phyloP scores from a whole-genome alignment of 2,888 invertebrate species.

The Baronia brevicornis region DNA sequence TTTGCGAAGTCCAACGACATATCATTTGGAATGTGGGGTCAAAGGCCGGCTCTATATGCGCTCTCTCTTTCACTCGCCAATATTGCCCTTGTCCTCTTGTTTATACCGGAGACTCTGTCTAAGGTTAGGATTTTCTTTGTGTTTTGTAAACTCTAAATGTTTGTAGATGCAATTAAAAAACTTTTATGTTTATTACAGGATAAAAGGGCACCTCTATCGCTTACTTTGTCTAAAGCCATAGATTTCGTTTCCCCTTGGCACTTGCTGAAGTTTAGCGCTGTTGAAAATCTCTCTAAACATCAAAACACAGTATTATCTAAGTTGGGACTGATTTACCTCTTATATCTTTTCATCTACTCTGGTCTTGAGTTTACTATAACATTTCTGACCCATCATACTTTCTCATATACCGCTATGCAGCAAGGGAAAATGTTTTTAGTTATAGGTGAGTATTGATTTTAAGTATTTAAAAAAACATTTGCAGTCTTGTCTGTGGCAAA shows the following conservation, averaged over 20 bases:
- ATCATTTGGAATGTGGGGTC: constrained; percentile 81
- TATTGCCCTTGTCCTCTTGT: constrained; percentile 81
- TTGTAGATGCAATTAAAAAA: constrained; percentile 5
- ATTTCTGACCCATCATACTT: constrained; percentile 94
- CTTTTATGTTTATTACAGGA: constrained; percentile 62
- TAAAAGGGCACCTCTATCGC: constrained; percentile 81
- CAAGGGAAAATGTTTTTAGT: constrained; percentile 98
- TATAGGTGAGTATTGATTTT: constrained; percentile 87
- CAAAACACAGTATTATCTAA: constrained; percentile 79
- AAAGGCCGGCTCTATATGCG: constrained; percentile 87
- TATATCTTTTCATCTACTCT: constrained; percentile 95
- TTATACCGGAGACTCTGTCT: constrained; percentile 90
- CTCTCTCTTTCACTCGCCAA: constrained; percentile 84
- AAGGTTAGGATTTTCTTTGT: constrained; percentile 57
- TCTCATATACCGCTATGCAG: constrained; percentile 94
- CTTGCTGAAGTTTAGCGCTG: constrained; percentile 78
- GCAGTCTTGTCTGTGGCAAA: no score
- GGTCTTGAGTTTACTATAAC: constrained; percentile 98
- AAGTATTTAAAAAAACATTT: no score
- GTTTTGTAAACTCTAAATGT: no score
- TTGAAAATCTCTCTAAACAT: constrained; percentile 76
- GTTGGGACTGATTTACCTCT: constrained; percentile 87
- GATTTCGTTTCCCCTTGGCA: constrained; percentile 64
- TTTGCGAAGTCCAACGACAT: constrained; percentile 81
- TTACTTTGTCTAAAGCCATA: constrained; percentile 79